Percentiles rank a stretch among this genome's conserved stretches.
These are phyloP conservation scores for Castor canadensis DNA, from an alignment of 2,113 vertebrate genomes.

Conservation along the genomic window DNA sequence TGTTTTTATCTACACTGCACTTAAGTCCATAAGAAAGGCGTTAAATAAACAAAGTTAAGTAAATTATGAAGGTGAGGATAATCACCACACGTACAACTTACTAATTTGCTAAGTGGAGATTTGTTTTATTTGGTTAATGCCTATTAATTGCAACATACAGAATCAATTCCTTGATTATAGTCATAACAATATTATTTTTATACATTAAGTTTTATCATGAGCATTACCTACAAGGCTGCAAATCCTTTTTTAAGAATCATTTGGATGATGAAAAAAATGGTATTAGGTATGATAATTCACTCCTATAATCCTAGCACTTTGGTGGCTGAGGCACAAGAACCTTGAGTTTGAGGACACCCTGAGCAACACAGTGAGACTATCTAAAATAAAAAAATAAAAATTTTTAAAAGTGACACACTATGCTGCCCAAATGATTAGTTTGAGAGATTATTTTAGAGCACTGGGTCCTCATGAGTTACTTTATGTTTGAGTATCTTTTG, in stretches of 20 bases:
- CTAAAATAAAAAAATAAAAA: no score
- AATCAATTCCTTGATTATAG: background rate
- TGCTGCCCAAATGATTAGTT: background rate
- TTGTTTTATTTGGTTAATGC: background rate
- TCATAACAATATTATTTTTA: background rate
- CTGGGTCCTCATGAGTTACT: background rate
- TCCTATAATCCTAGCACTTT: no score
- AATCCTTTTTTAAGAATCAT: background rate
- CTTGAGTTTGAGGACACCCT: no score
- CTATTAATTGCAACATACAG: background rate
- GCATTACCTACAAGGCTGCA: background rate
- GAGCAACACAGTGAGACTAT: no score
- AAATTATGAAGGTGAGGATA: background rate
- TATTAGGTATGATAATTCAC: no score
- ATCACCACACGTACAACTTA: background rate
- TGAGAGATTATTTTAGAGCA: background rate
- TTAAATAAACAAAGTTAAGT: slow-evolving; percentile 37
- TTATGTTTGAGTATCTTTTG: slow-evolving; percentile 9
- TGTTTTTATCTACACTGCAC: background rate
- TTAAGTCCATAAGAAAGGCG: background rate
- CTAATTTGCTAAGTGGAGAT: background rate
- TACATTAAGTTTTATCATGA: background rate
- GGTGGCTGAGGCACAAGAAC: no score
- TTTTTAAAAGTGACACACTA: background rate
- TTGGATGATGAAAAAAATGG: background rate